A percentile compares a stretch with the other conserved stretches of the same genome.
These are phyloP conservation scores for Phyllotis vaccarum DNA, from an alignment of 2,797 vertebrate genomes.

Conservation along the genomic window DNA sequence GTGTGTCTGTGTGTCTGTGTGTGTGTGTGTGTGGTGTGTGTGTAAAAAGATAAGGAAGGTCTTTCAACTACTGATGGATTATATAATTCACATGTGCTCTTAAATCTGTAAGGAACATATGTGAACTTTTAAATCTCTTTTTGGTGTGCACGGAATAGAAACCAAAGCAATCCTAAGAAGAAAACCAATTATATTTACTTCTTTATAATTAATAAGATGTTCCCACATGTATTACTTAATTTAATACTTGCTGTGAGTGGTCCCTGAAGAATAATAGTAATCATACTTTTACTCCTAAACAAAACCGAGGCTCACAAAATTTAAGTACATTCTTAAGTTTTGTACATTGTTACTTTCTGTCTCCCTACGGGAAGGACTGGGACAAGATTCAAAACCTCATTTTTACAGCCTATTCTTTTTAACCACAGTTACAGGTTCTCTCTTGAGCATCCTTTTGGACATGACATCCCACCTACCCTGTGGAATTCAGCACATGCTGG, in stretches of 20 bases:
- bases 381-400: neutral
- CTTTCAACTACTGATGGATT: neutral
- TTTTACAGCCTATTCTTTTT: neutral
- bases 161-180: neutral
- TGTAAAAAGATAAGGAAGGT: neutral
- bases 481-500: neutral
- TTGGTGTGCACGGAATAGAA: neutral
- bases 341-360: neutral
- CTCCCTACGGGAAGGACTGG: neutral
- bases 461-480: neutral
- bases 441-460: neutral
- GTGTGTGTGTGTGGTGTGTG: neutral
- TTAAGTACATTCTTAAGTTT: neutral
- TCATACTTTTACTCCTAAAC: slow-evolving; percentile 20
- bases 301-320: neutral
- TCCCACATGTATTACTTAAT: neutral
- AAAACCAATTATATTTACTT: neutral
- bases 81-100: neutral
- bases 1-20: too few species aligned
- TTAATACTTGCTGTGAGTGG: neutral
- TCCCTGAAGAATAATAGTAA: neutral
- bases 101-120: neutral
- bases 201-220: neutral
- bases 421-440: neutral
- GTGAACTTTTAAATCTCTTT: slow-evolving; percentile 12